A percentile compares a stretch with the other conserved stretches of the same genome.
These are phyloP conservation scores for Cotesia typhae DNA, from an alignment of 1,140 invertebrate genomes.

Conservation along the genomic window DNA sequence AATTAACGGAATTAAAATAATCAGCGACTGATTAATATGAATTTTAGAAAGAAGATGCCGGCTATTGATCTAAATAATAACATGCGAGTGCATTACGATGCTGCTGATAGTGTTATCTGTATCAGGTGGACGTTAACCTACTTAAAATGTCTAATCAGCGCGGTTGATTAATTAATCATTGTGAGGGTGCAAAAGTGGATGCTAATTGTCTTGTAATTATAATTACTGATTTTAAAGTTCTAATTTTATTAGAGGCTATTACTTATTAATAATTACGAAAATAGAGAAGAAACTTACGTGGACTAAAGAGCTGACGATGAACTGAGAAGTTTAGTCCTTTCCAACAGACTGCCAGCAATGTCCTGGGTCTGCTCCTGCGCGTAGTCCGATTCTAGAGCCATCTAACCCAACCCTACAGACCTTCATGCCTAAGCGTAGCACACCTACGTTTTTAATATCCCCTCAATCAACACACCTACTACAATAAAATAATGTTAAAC, in stretches of 20 bases:
- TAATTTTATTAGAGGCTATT: too few relatives aligned
- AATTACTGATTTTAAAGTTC: too few relatives aligned
- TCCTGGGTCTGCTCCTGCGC: conserved; percentile 31
- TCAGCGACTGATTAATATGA: not conserved
- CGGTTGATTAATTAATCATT: too few relatives aligned
- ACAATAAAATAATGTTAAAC: not conserved
- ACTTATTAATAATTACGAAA: too few relatives aligned
- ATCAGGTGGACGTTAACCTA: conserved; percentile 9
- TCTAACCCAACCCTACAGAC: conserved; percentile 4
- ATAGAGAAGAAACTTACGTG: too few relatives aligned
- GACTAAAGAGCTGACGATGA: too few relatives aligned
- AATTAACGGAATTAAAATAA: not conserved
- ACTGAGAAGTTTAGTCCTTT: too few relatives aligned
- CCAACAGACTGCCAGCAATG: not conserved
- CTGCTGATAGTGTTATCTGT: not conserved
- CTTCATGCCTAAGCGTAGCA: too few relatives aligned
- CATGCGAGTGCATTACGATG: conserved; percentile 19
- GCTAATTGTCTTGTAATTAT: too few relatives aligned
- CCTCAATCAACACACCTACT: too few relatives aligned
- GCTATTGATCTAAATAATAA: conserved; percentile 16
- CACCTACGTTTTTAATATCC: too few relatives aligned
- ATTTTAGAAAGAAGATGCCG: not conserved
- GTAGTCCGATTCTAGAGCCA: conserved; percentile 14
- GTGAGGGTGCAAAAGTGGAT: too few relatives aligned
- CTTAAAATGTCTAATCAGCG: not conserved